Percentiles rank a stretch among this genome's conserved stretches.
These are phyloP conservation scores for Monomorium pharaonis DNA, from an alignment of 1,140 invertebrate genomes.

Conservation along the genomic window DNA sequence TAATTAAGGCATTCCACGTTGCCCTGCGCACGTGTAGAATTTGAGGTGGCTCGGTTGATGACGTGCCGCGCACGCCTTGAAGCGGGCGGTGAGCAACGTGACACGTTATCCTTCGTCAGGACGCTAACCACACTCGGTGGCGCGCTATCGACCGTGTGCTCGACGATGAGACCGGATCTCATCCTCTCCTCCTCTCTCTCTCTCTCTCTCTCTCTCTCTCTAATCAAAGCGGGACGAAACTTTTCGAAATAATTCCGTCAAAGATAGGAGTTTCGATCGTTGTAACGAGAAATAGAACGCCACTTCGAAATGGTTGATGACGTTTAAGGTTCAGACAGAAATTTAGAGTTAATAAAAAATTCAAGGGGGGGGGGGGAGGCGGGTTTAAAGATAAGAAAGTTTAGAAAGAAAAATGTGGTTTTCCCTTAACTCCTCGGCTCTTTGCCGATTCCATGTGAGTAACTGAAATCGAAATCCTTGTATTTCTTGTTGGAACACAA, in stretches of 20 bases:
- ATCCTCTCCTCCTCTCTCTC: too few species aligned
- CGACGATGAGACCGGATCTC: constrained; percentile 19
- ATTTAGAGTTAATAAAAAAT: background rate
- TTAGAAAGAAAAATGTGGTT: background rate
- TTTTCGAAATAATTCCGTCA: background rate
- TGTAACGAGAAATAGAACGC: background rate
- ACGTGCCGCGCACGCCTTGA: constrained; percentile 42
- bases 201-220: too few species aligned
- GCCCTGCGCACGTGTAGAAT: constrained; percentile 45
- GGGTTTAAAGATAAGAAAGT: too few species aligned
- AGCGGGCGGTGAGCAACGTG: constrained; percentile 41
- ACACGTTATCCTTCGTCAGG: constrained; percentile 56
- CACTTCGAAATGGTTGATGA: background rate
- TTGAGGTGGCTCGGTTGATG: constrained; percentile 51
- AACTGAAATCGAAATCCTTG: too few species aligned
- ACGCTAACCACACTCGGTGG: constrained; percentile 37
- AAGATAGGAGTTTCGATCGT: background rate
- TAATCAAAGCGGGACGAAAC: constrained; percentile 8
- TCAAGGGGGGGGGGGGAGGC: too few species aligned
- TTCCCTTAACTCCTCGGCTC: background rate
- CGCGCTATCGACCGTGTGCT: constrained; percentile 20
- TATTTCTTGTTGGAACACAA: background rate
- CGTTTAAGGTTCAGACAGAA: background rate
- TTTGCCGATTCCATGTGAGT: background rate
- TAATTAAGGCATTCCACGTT: constrained; percentile 56